Evolutionary conservation across 2,888 invertebrate species (phyloP).

Genomic region (Agonum fuliginosum): DNA sequence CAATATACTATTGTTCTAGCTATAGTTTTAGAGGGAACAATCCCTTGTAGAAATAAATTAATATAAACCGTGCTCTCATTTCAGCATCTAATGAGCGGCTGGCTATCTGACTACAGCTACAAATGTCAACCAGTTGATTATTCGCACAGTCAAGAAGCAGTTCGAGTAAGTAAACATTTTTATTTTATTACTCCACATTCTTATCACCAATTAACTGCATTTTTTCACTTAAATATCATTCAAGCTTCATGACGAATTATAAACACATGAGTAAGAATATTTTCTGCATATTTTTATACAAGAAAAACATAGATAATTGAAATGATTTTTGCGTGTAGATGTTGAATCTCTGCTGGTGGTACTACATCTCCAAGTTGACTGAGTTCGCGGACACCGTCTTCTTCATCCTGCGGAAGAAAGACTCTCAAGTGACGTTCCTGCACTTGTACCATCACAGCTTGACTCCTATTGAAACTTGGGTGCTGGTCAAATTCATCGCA

Average conservation of each 20-base stretch:
- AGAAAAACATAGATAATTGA: background rate
- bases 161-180: slow-evolving; percentile 81
- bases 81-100: slow-evolving; percentile 94
- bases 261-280: too few species aligned
- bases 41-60: slow-evolving; percentile 51
- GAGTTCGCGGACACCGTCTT: slow-evolving; percentile 93
- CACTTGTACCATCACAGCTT: slow-evolving; percentile 91
- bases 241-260: too few species aligned
- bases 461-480: slow-evolving; percentile 86
- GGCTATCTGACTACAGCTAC: slow-evolving; percentile 93
- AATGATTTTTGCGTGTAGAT: slow-evolving; percentile 76
- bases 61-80: slow-evolving; percentile 68
- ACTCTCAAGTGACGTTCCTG: slow-evolving; percentile 87
- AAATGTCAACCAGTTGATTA: slow-evolving; percentile 97
- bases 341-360: slow-evolving; percentile 91
- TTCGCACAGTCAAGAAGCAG: slow-evolving; percentile 87
- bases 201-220: background rate
- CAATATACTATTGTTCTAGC: too few species aligned
- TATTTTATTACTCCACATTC: slow-evolving; percentile 19
- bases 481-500: slow-evolving; percentile 85
- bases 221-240: background rate
- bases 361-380: slow-evolving; percentile 91
- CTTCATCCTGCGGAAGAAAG: slow-evolving; percentile 89
- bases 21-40: too few species aligned
- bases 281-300: too few species aligned